Base-by-base conservation (phyloP, 1,140 invertebrate species). In the Zaprionus vittiger region DNA sequence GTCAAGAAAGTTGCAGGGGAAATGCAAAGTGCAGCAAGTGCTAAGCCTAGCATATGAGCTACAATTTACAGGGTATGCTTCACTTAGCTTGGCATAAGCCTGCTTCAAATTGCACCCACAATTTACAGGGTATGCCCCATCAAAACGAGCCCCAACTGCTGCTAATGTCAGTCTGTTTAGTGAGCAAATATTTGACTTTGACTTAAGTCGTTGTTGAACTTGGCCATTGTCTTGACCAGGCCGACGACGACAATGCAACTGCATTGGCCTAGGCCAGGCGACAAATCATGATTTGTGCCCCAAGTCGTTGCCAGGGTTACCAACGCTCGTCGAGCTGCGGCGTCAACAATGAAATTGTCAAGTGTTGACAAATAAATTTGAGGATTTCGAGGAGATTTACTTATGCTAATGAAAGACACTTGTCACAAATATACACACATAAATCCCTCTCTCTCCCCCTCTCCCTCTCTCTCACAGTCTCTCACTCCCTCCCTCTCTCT, bases 301-400 rank as follows among this genome's bases (percentile, higher is more conserved):
- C 41, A n/a, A 60, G 75, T 71, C 60, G 41, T 11, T 47, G 41
- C 41, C 44, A 26, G 59, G 15, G 24, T 26, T 17, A 15, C 62
- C 17, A 20, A 15, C 41, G 7, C 72, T 79, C 79, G 70, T 73
- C 9, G 31, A 79, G 83, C 83, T 71, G 38, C 63, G 77, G 82
- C 75, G 80, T 87, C 80, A 91, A 91, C 83, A 91, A 91, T 91
- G 89, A 91, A 91, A 91, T 91, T 91, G 89, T 91, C 89, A 91
- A 91, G 87, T 91, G 89, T 91, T 91, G 89, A 91, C 89, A 91
- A 91, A 91, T 91, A 91, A 91, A 91, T 91, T 91, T 91, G 83
- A 89, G 89, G 89, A 91, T 91, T 87, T 87, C 71, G 67, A 79
- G 73, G 73, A 91, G 83, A 91, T 91, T 87, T 91, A 87, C 87